Evolutionary conservation across 2,888 invertebrate species (phyloP), one percentile per base, ranked within the genome.

Genomic region (Cotesia congregata): DNA sequence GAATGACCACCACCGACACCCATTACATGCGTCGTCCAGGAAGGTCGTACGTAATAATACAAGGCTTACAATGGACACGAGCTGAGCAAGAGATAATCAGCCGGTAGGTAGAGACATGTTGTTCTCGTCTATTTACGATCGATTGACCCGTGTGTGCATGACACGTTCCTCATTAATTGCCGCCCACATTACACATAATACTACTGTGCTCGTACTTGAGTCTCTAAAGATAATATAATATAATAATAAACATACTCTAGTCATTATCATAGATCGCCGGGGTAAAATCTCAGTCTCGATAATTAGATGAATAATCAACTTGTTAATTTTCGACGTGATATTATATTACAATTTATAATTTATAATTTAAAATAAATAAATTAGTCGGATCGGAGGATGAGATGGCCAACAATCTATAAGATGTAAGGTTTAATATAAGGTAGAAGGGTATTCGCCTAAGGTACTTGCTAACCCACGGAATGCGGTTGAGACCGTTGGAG

Each of bases 391-490:
- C 17, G 20, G 9, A 15, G 40, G 50, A 41, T 64, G 50, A 30
- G 60, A 61, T 65, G 72, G 67, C 67, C 41, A 72, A 40, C 67
- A 68, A 76, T 72, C 68, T 76, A 76, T 75, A 76, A 30, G 30
- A 30, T 30, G 30, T 30, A 30, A 30, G 30, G 30, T 30, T 30
- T 30, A 30, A 30, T 30, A 30, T 30, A 30, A 30, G 30, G 30
- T 30, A 30, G 30, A 30, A 30, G 77, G 67, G 30, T 70, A 78
- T 77, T 72, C 72, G 77, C 79, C 76, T 72, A 41, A 76, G 77
- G 77, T 82, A 75, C 78, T 78, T 78, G 79, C 76, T 67, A 74
- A 74, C 78, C 80, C 74, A 79, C 75, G 80, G 76, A 79, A 81
- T 79, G 79, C 78, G 74, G 78, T 75, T 78, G 76, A 64, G 74